Evolutionary conservation across 2,797 vertebrate species (phyloP).

Genomic region (Nyctibius grandis): DNA sequence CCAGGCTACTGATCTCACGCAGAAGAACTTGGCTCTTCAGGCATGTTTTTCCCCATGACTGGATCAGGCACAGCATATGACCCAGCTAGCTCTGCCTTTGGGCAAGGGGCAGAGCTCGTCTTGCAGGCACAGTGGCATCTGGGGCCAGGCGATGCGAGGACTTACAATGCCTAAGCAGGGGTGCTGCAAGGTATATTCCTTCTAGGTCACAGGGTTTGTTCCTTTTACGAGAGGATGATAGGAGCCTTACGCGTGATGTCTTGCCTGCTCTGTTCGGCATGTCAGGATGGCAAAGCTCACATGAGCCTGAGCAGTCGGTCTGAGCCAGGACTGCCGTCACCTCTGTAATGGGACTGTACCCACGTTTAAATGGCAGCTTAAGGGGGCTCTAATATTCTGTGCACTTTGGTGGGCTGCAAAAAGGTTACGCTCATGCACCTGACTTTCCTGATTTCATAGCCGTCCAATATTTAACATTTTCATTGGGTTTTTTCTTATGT

Average conservation of each 20-base stretch:
- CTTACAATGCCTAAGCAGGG: not conserved
- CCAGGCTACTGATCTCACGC: not conserved
- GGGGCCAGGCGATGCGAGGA: rapidly evolving
- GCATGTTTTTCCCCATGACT: not conserved
- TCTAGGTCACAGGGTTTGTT: not conserved
- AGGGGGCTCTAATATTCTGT: not conserved
- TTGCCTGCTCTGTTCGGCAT: not conserved
- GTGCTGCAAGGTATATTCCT: not conserved
- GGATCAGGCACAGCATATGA: rapidly evolving
- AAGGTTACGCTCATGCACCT: not conserved
- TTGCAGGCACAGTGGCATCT: rapidly evolving
- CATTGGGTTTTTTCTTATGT: not conserved
- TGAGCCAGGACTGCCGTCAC: not conserved
- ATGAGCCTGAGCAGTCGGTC: not conserved
- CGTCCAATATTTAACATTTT: not conserved
- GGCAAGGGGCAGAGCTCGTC: not conserved
- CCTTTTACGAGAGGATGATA: not conserved
- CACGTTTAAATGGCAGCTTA: not conserved
- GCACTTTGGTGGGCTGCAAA: not conserved
- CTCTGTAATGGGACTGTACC: rapidly evolving
- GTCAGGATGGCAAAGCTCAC: not conserved
- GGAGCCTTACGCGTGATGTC: rapidly evolving
- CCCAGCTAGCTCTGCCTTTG: not conserved
- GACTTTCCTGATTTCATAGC: not conserved
- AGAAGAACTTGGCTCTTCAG: not conserved